phyloP scores from a whole-genome alignment of 1,140 invertebrate genomes.

The Lamellibrachia luymesi region DNA sequence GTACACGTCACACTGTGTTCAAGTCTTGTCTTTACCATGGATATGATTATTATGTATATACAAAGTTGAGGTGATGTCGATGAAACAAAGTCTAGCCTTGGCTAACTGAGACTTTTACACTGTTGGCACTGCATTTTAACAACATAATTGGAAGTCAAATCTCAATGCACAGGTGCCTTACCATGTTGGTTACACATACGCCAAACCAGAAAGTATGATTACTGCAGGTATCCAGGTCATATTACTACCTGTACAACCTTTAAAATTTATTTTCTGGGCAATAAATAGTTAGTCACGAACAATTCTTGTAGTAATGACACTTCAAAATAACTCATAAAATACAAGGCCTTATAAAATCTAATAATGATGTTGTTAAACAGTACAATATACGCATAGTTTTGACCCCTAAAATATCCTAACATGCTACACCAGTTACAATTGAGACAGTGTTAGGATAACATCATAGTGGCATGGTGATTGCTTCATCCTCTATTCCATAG shows the following conservation, averaged over 20 bases:
- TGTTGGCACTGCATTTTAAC: background rate
- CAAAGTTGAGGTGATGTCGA: no score
- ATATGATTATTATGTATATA: no score
- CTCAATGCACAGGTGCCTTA: background rate
- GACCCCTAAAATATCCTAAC: background rate
- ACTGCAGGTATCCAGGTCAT: background rate
- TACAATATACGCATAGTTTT: background rate
- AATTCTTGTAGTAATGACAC: background rate
- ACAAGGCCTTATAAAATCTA: background rate
- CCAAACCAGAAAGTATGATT: background rate
- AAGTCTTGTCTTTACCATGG: background rate
- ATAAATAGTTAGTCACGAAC: background rate
- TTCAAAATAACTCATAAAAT: background rate
- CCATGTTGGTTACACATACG: background rate
- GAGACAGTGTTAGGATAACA: no score
- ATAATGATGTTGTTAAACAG: background rate
- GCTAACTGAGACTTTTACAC: background rate
- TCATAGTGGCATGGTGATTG: background rate
- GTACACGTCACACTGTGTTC: background rate
- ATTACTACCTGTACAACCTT: no score
- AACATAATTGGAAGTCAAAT: background rate
- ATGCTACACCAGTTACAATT: background rate
- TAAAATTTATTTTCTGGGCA: background rate
- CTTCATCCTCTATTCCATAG: background rate
- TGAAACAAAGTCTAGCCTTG: no score